Base-by-base conservation (phyloP, 1,140 invertebrate species). In the Patella vulgata region DNA sequence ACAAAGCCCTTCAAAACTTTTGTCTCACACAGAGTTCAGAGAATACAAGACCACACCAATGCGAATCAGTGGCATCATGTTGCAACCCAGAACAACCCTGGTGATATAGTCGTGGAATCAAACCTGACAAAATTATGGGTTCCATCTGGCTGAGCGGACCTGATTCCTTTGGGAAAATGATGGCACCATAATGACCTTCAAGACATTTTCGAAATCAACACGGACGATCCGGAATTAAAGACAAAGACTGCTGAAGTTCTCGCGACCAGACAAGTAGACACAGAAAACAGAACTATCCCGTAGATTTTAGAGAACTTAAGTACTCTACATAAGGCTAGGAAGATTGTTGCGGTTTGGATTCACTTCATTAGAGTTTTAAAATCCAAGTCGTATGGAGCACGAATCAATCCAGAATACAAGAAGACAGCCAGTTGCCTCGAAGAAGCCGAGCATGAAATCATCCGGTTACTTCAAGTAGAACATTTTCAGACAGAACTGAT, bases 141-240 rank as follows among this genome's bases (percentile, higher is more conserved):
- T 63, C 70, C 17, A 53, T 25, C 31, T 75, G 73, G 70, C 53
- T 73, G 25, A 57, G n/a, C 25, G 70, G 67, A n/a, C 70, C 64
- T 12, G 12, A 40, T 19, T 70, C n/a, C 11, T 4, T 14, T 36
- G 14, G 33, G 14, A 36, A 8, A 8, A 8, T 36, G 33, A 14
- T 8, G 14, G 6, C 33, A 14, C 14, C 19, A 23, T 3, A 19
- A 42, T 28, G 25, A 62, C 19, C n/a, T 39, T 1, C 27, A 66
- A 21, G 71, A 68, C 65, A 66, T 19, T 11, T 33, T 60, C 4
- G 39, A 27, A 17, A 30, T 57, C 21, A 27, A 53, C 19, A 6
- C 40, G 25, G 52, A 53, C 30, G 59, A 67, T 21, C 59, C 59
- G 1, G 63, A 73, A 28, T 57, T 70, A 23, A 59, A 44, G 40